Base-by-base conservation (phyloP, 2,113 vertebrate genomes). In the Tragulus kanchil region DNA sequence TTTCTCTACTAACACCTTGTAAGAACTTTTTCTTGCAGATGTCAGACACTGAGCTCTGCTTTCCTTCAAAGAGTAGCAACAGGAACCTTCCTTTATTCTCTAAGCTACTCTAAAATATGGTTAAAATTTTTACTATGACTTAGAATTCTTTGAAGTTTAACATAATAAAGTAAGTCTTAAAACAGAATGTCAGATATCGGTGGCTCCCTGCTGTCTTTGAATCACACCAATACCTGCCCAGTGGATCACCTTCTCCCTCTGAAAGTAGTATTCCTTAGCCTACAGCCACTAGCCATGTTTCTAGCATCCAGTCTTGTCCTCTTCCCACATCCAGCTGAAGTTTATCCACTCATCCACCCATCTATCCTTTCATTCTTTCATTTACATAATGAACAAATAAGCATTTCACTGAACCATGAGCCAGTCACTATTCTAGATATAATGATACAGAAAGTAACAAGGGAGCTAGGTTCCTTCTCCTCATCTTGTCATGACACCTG, bases 131-230 rank as follows among this genome's bases (percentile, higher is more conserved):
- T 89, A 65, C 90, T 64, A 58, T 56, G 31, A 7, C 26, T 84
- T 42, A 50, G 23, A 59, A 12, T 42, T 59, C 36, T 56, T 56
- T 23, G 13, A 50, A 78, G 28, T 85, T 56, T 85, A 56, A 65
- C 50, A 31, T 54, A 93, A 36, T n/a, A 85, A 86, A 89, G 25
- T 31, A 85, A 77, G 93, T 67, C 69, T 78, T 78, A 77, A 87
- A 87, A 73, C 28, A 73, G 17, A 45, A 7, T 64, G 65, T 84
- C 71, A 86, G 71, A 17, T 86, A 48, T 78, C 50, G 75, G 75
- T 23, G 50, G 31, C 17, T 75, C 64, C 52, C 73, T 50, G 17
- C 83, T 61, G 61, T 85, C 69, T 25, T 64, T 85, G 13, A 86
- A 73, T 16, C 28, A 58, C 73, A 64, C 4, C 21, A 64, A 15